These are phyloP conservation scores for Semnopithecus entellus DNA, from an alignment of 2,113 vertebrate species.

Conservation along the genomic window DNA sequence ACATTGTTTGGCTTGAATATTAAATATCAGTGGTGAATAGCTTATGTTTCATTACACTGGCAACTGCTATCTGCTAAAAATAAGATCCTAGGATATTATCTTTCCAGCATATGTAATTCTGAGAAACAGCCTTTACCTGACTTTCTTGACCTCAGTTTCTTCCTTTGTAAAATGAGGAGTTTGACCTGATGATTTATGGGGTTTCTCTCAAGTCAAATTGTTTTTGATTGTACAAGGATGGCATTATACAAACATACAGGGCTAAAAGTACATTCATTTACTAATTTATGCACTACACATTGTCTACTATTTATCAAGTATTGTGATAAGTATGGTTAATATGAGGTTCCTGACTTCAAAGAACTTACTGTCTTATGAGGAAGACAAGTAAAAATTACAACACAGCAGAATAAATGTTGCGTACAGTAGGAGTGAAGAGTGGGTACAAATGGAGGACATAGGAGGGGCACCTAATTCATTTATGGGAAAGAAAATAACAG, in stretches of 20 bases:
- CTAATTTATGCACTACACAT: not conserved
- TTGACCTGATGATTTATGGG: not conserved
- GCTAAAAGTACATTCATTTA: not conserved
- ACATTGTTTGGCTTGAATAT: constrained; percentile 55
- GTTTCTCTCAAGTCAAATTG: not conserved
- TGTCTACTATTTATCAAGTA: not conserved
- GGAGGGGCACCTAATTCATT: not conserved
- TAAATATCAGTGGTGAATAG: constrained; percentile 46
- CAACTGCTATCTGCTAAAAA: constrained; percentile 62
- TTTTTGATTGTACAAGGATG: not conserved
- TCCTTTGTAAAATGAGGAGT: constrained; percentile 8
- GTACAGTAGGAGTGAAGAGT: not conserved
- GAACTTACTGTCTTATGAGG: not conserved
- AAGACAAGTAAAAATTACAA: not conserved
- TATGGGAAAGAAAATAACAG: not conserved
- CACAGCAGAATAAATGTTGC: not conserved
- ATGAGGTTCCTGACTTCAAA: not conserved
- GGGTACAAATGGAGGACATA: too few relatives aligned
- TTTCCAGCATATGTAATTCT: constrained; percentile 39
- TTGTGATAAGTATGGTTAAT: not conserved
- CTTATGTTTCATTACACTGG: constrained; percentile 57
- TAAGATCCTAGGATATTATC: constrained; percentile 12
- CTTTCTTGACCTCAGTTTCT: constrained; percentile 14
- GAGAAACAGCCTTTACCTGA: constrained; percentile 35
- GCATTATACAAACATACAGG: not conserved